phyloP scores from a whole-genome alignment of 2,888 invertebrate genomes.

The Volucella bombylans region DNA sequence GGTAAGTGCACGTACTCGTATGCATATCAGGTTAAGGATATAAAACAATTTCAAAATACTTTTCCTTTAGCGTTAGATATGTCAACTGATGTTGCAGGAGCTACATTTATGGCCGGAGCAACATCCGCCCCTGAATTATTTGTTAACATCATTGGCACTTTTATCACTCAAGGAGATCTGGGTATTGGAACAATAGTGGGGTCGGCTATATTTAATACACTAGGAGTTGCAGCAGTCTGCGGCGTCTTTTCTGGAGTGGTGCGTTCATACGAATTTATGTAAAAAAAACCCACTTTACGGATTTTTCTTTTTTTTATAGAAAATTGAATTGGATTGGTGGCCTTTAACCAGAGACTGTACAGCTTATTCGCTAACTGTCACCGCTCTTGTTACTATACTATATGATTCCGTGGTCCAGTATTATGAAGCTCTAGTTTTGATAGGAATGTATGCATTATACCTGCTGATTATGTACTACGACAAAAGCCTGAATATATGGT shows the following conservation, averaged over 20 bases:
- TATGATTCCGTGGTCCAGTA: conserved; percentile 92
- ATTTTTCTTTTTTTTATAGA: conserved; percentile 82
- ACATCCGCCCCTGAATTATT: conserved; percentile 95
- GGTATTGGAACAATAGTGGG: conserved; percentile 93
- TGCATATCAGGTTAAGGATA: too few relatives aligned
- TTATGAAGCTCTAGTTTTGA: conserved; percentile 91
- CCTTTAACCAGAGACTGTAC: conserved; percentile 91
- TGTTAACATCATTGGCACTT: conserved; percentile 93
- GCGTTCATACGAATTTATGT: not conserved
- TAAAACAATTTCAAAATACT: too few relatives aligned
- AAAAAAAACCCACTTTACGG: not conserved
- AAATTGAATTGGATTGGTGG: conserved; percentile 93
- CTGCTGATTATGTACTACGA: conserved; percentile 52
- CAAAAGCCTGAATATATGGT: conserved; percentile 29
- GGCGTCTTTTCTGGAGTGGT: conserved; percentile 91
- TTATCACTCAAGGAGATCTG: conserved; percentile 92
- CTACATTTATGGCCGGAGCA: conserved; percentile 96
- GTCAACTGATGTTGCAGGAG: conserved; percentile 94
- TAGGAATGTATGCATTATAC: conserved; percentile 84
- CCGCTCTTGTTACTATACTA: conserved; percentile 90
- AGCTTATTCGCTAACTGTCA: conserved; percentile 91
- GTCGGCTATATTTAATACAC: conserved; percentile 92
- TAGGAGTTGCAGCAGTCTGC: conserved; percentile 92
- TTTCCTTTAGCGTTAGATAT: conserved; percentile 87
- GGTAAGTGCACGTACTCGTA: conserved; percentile 83